Conservation (phyloP, 2,113 vertebrate genomes). For the Marcusenius ussheri region DNA sequence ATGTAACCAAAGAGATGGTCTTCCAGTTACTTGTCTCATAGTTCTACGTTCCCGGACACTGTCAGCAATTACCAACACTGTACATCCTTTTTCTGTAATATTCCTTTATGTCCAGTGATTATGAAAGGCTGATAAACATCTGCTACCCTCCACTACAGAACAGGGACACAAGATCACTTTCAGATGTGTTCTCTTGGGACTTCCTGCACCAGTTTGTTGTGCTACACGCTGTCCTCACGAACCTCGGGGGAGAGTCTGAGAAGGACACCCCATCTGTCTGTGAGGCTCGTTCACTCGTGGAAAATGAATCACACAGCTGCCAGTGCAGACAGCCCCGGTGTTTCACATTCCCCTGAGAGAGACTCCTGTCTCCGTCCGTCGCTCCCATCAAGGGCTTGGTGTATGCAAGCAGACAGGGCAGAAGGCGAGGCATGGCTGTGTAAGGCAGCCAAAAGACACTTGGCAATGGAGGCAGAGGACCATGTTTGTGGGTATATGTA, state of each 20-base stretch:
- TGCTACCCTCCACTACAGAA: neutral
- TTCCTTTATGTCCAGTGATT: neutral
- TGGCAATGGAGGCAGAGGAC: neutral
- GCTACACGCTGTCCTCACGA: neutral
- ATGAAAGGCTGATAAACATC: neutral
- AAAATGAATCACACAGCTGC: slow-evolving; percentile 44
- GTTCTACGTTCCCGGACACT: neutral
- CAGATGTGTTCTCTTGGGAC: neutral
- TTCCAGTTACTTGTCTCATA: neutral
- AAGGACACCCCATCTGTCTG: neutral
- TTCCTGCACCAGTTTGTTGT: neutral
- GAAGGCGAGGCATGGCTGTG: neutral
- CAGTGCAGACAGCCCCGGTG: slow-evolving; percentile 17
- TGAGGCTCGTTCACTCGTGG: neutral
- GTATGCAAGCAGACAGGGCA: neutral
- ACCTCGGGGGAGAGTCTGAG: neutral
- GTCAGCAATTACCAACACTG: neutral
- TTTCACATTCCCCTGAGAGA: slow-evolving; percentile 13
- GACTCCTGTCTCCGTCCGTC: neutral
- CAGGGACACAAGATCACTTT: neutral
- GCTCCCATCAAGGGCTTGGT: neutral
- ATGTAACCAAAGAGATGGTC: neutral
- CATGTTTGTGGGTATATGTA: neutral
- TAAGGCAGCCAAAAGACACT: neutral
- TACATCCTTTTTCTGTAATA: neutral